Evolutionary conservation across 1,140 invertebrate genomes (phyloP).

Genomic region (Augochlora pura): DNA sequence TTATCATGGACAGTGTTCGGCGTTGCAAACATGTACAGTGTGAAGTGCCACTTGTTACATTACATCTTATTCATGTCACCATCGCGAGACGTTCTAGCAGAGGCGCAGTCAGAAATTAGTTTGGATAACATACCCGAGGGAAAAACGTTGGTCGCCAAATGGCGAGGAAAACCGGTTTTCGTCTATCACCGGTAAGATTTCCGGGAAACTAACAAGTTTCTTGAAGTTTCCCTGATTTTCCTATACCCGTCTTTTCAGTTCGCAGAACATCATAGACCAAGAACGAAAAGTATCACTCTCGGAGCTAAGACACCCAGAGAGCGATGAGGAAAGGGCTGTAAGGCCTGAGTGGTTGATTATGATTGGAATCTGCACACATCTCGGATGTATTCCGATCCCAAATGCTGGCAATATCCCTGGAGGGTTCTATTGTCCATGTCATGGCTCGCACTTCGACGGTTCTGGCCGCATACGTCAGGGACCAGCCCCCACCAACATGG

Average conservation of each 20-base stretch:
- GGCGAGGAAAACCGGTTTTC: conserved; percentile 69
- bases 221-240: background rate
- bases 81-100: conserved; percentile 65
- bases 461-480: conserved; percentile 92
- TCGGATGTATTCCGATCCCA: conserved; percentile 92
- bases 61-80: conserved; percentile 57
- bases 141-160: conserved; percentile 66
- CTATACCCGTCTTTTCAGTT: conserved; percentile 36
- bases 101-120: conserved; percentile 64
- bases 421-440: conserved; percentile 93
- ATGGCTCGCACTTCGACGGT: conserved; percentile 94
- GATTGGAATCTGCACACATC: conserved; percentile 93
- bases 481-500: conserved; percentile 91
- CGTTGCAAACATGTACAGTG: conserved; percentile 47
- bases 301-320: conserved; percentile 88
- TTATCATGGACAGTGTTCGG: conserved; percentile 43
- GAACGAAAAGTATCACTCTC: conserved; percentile 84
- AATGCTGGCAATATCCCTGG: conserved; percentile 89
- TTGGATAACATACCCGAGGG: conserved; percentile 61
- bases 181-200: conserved; percentile 64
- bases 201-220: too few relatives aligned
- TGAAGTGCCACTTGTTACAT: conserved; percentile 65
- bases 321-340: conserved; percentile 82
- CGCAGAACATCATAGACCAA: conserved; percentile 82
- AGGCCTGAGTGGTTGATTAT: conserved; percentile 90